Evolutionary conservation across 2,113 vertebrate genomes (phyloP).

Genomic region (Laticauda laticaudata): DNA sequence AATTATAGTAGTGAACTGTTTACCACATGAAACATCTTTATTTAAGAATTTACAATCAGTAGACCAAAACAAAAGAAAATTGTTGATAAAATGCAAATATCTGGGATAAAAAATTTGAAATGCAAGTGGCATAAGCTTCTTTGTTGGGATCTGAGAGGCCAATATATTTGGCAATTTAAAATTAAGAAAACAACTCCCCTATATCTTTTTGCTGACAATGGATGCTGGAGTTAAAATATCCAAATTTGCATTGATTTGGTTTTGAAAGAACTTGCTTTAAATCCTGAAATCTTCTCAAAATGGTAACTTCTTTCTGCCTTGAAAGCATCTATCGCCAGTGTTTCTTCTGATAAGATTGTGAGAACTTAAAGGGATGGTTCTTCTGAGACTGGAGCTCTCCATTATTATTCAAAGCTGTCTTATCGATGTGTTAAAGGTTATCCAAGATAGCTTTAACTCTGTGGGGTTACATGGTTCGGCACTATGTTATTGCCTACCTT

Average conservation of each 20-base stretch:
- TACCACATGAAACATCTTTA: neutral
- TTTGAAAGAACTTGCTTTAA: neutral
- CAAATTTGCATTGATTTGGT: neutral
- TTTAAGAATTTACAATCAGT: neutral
- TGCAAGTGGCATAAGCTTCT: neutral
- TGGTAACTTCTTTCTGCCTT: neutral
- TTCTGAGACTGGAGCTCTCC: neutral
- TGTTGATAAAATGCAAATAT: neutral
- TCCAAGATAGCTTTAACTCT: neutral
- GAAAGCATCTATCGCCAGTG: neutral
- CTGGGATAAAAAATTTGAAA: neutral
- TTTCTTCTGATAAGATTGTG: neutral
- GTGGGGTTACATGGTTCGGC: neutral
- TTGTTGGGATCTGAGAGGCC: neutral
- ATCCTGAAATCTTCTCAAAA: neutral
- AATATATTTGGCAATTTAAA: neutral
- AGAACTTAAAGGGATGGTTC: neutral
- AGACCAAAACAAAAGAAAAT: neutral
- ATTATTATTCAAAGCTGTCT: neutral
- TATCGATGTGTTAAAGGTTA: neutral
- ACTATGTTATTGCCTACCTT: neutral
- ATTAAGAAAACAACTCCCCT: neutral
- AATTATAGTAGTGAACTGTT: neutral
- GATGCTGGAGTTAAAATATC: neutral
- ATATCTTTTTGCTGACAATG: neutral